phyloP scores from a whole-genome alignment of 2,888 invertebrate species.

The Drosophila borborema region DNA sequence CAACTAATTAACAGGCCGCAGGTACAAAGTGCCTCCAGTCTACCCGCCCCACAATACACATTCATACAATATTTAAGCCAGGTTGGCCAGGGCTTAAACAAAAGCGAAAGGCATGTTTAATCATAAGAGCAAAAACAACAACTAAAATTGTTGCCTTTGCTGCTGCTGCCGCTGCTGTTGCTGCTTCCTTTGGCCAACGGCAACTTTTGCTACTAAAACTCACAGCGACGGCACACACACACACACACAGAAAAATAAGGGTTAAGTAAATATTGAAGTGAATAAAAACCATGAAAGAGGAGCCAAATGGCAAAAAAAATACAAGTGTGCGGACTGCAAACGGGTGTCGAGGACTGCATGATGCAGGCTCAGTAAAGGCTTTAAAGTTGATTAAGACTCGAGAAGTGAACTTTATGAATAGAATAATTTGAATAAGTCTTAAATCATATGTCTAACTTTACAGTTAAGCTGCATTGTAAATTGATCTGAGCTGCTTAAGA shows the following conservation, averaged over 20 bases:
- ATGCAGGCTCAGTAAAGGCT: not conserved
- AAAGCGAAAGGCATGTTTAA: constrained; percentile 80
- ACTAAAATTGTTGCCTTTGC: constrained; percentile 53
- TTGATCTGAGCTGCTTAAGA: no score
- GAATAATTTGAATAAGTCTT: no score
- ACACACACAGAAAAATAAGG: constrained; percentile 59
- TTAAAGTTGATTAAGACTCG: not conserved
- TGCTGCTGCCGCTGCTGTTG: constrained; percentile 35
- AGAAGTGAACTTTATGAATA: no score
- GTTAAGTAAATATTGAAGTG: constrained; percentile 81
- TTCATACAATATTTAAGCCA: constrained; percentile 74
- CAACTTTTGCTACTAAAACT: constrained; percentile 65
- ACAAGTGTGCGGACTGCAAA: not conserved
- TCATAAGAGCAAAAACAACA: constrained; percentile 81
- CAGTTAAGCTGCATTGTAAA: no score
- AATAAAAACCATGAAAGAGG: constrained; percentile 77
- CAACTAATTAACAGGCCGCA: constrained; percentile 78
- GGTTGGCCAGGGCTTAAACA: constrained; percentile 71
- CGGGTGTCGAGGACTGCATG: not conserved
- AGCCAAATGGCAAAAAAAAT: constrained; percentile 56
- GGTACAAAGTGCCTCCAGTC: constrained; percentile 57
- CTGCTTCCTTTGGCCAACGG: constrained; percentile 64
- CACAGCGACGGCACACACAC: constrained; percentile 43
- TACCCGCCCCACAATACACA: constrained; percentile 22
- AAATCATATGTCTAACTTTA: no score